Evolutionary conservation across 1,140 invertebrate genomes (phyloP), one percentile per base, ranked within the genome.

Genomic region (Brachionus asplanchnoidis): DNA sequence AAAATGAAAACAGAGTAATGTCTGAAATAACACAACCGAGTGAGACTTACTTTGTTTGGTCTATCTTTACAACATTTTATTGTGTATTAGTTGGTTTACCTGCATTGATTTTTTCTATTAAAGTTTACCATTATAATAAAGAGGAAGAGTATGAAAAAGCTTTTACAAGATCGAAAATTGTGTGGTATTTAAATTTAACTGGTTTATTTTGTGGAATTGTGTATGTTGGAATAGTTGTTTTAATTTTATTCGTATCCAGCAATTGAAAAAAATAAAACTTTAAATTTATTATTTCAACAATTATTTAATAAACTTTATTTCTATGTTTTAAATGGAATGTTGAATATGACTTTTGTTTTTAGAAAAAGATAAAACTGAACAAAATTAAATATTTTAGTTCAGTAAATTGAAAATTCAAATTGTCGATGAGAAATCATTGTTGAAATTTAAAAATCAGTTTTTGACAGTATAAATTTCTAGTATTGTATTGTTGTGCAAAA

Each of bases 51-150:
- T 36, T 77, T n/a, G 20, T 77, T 20, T 77, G 73, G 73, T 77
- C 73, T 28, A 53, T 77, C 12, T 77, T 77, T 77, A 77, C 73
- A 50, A 50, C 44, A n/a, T 50, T 77, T 8, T 77, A 77, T 77
- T 77, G 73, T 77, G 20, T 77, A 26, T 50, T 77, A 20, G 14
- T 77, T 14, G 73, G 73, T 77, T 9, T 77, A 32, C 73, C 73
- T 14, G 73, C 73, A 46, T 46, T 77, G 20, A 46, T 77, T 50
- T 77, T 77, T 3, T 77, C 73, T 28, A 77, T 77, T 4, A 77
- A 77, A 46, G 73, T 77, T 20, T 77, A 77, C 23, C 73, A 77
- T 77, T 77, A 77, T 50, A 77, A 77, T 17, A 77, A 77, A 50
- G 20, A 77, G 14, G 73, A 50, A 26, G 1, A 50, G 3, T 77